Percentiles rank a stretch among this genome's conserved stretches.
Conservation (phyloP, 2,888 invertebrate genomes). For the Ecdyonurus torrentis region DNA sequence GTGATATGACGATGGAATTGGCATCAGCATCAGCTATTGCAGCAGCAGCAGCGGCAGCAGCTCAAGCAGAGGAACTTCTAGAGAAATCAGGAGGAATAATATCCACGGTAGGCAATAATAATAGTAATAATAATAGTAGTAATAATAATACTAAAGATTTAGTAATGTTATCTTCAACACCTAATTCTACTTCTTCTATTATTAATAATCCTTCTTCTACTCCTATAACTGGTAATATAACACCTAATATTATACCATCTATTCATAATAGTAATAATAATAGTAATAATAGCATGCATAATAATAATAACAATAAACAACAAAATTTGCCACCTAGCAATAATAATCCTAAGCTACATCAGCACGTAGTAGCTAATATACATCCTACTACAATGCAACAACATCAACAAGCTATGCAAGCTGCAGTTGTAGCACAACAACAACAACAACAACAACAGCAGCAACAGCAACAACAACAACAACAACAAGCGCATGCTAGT, state of each 20-base stretch:
- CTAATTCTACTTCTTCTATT: not conserved
- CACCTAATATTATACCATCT: not conserved
- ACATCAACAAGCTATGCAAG: too few relatives aligned
- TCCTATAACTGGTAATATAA: not conserved
- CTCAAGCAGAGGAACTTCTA: constrained; percentile 7
- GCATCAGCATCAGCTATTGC: constrained; percentile 19
- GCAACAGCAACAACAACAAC: constrained; percentile 10
- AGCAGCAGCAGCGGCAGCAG: constrained; percentile 24
- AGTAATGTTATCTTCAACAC: not conserved
- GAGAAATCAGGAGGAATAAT: not conserved
- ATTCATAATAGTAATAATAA: not conserved
- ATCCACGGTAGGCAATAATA: not conserved
- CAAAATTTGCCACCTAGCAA: not conserved
- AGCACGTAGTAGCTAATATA: not conserved
- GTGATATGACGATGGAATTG: constrained; percentile 36
- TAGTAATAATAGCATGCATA: not conserved
- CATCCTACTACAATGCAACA: not conserved
- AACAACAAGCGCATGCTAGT: constrained; percentile 7
- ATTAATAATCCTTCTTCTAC: not conserved
- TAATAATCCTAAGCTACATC: not conserved
- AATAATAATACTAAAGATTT: not conserved
- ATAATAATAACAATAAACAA: not conserved
- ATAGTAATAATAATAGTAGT: not conserved
- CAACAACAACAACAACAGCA: constrained; percentile 11
- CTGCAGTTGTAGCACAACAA: too few relatives aligned